Evolutionary conservation across 2,797 vertebrate genomes (phyloP).

Genomic region (Eulemur mongoz): DNA sequence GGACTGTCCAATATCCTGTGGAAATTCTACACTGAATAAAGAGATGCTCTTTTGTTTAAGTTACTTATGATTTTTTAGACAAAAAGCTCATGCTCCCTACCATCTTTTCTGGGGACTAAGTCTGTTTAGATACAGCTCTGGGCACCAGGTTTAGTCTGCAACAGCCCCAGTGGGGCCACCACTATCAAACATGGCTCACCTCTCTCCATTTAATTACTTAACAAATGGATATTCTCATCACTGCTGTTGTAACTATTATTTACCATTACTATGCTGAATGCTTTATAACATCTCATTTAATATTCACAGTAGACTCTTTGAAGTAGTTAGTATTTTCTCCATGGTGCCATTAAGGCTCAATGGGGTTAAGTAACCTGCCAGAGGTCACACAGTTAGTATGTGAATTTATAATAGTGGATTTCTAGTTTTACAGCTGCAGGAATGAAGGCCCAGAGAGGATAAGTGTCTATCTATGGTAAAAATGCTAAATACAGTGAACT

Average conservation of each 20-base stretch:
- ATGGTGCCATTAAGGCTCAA: not conserved
- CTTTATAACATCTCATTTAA: not conserved
- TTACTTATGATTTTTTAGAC: not conserved
- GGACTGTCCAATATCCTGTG: not conserved
- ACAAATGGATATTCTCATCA: not conserved
- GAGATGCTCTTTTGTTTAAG: not conserved
- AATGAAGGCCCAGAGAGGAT: not conserved
- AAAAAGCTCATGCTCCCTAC: not conserved
- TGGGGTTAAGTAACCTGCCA: not conserved
- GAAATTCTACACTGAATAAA: not conserved
- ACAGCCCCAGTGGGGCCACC: too few species aligned
- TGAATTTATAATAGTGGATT: not conserved
- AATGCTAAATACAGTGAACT: not conserved
- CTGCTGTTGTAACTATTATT: not conserved
- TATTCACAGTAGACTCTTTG: not conserved
- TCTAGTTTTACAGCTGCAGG: not conserved
- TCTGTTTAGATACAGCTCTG: not conserved
- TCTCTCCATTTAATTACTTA: not conserved
- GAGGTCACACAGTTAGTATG: not conserved
- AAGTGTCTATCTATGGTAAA: not conserved
- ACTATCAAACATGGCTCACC: not conserved
- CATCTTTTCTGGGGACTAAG: not conserved
- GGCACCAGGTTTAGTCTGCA: not conserved
- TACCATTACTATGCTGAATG: not conserved
- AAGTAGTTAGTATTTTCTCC: not conserved